Base-by-base conservation (phyloP, 2,888 invertebrate species). In the Amiota communis region DNA sequence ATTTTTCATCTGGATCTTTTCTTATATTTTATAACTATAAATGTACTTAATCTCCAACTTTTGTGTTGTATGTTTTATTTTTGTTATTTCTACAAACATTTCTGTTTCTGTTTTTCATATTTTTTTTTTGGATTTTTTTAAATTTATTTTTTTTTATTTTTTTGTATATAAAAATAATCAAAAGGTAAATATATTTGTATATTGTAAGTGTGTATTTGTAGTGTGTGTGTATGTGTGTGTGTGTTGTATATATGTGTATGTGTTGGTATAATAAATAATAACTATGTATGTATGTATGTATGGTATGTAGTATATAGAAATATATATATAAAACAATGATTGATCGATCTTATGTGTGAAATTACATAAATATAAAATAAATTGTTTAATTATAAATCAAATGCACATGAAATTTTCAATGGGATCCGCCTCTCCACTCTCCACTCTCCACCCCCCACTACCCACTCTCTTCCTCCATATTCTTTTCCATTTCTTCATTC, bases 221-320 rank as follows among this genome's bases (percentile, higher is more conserved):
- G 20, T 20, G 20, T 59, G 83, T 83, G 85, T 83, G 85, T 83
- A 83, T 83, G 82, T 83, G 83, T 77, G 81, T 81, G 75, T 83
- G 12, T 51, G 53, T 36, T 77, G 82, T 81, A 75, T 85, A 8
- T 51, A 12, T 36, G 65, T 68, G 20, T 68, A 51, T 51, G 49
- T 67, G 57, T 73, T 15, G 70, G 49, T 57, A 74, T 70, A 47
- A 59, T 59, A 59, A 59, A 20, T 20, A 63, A 63, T 63, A 63
- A 63, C 63, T 63, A 68, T 13, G 65, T 59, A 59, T 15, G 20
- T 59, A 59, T 9, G 20, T 4, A 36, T n/a, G n/a, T n/a, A n/a
- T n/a, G n/a, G n/a, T 36, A 36, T 36, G 8, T 59, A 59, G n/a
- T 20, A 59, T 59, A 83, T 83, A 83, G 83, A 83, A 85, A 83